phyloP scores from a whole-genome alignment of 92 coral and sea anemone genomes.

The Parazoanthus darwini region DNA sequence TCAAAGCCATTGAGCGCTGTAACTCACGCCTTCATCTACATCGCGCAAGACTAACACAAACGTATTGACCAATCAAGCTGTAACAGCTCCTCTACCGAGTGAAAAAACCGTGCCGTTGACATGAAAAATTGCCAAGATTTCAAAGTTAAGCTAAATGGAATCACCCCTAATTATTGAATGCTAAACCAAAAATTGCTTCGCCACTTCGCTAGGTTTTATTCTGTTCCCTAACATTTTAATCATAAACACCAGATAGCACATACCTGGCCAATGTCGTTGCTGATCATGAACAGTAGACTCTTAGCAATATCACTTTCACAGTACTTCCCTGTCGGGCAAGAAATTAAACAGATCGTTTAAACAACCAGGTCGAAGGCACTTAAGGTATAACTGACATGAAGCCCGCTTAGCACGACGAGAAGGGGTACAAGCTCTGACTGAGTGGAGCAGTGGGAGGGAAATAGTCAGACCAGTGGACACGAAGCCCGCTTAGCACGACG shows the following conservation, averaged over 20 bases:
- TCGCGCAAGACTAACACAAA: too few relatives aligned
- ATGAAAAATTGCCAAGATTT: not conserved
- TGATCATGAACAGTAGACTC: slow-evolving; percentile 89
- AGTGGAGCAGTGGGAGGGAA: too few relatives aligned
- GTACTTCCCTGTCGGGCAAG: slow-evolving; percentile 48
- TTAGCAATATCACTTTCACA: slow-evolving; percentile 88
- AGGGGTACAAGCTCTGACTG: too few relatives aligned
- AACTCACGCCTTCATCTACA: too few relatives aligned
- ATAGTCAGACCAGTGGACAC: too few relatives aligned
- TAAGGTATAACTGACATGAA: too few relatives aligned
- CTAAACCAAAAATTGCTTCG: not conserved
- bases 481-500: too few relatives aligned
- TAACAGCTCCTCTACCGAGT: too few relatives aligned
- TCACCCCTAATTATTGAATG: not conserved
- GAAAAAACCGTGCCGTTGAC: not conserved
- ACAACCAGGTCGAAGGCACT: not conserved
- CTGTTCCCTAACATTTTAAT: not conserved
- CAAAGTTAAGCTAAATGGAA: not conserved
- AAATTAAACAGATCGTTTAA: not conserved
- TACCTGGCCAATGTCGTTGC: slow-evolving; percentile 98
- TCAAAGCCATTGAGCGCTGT: too few relatives aligned
- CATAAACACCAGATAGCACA: not conserved
- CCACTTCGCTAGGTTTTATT: too few relatives aligned
- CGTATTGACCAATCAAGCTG: too few relatives aligned
- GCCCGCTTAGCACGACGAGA: too few relatives aligned